Evolutionary conservation across 2,113 vertebrate genomes (phyloP), one percentile per base, ranked within the genome.

Genomic region (Solenodon paradoxus): DNA sequence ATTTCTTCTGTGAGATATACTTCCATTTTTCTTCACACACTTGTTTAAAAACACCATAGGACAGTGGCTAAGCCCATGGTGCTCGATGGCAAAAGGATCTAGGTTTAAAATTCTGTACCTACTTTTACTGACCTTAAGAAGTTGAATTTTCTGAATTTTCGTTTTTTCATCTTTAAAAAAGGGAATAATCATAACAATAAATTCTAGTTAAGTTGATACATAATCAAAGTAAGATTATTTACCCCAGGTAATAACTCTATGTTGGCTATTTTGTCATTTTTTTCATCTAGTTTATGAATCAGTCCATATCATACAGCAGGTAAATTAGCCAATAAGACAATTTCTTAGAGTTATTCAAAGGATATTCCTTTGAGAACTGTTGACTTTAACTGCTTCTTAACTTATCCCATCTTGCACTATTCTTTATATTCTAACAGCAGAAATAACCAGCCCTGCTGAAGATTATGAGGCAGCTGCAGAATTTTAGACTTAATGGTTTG

Each of bases 211-310:
- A 66, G 3, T 47, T 49, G 8, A 72, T 89, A 95, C 2, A 55
- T 61, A 91, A 57, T 9, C 88, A 90, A 82, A 88, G 94, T 57
- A 32, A 86, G 74, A 28, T 72, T 82, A 45, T 79, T 82, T 92
- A 81, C 59, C 26, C 40, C 64, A n/a, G n/a, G 55, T 74, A 87
- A 38, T 72, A 80, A 84, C 11, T 66, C 71, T 55, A 66, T 13
- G 35, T 35, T 57, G 40, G 38, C 8, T 19, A 3, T 72, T 59
- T 51, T 55, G 13, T 53, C n/a, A 57, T 24, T 35, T 80, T 71
- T 74, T 85, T 78, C 63, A 49, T 63, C 64, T 84, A 84, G 9
- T 0, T 87, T 75, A 13, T 45, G 0, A 30, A 24, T 64, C 38
- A 87, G 20, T 28, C 0, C 75, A 2, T 38, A 49, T 66, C 61